phyloP scores from a whole-genome alignment of 2,113 vertebrate species.

The Ardeotis arabs region DNA sequence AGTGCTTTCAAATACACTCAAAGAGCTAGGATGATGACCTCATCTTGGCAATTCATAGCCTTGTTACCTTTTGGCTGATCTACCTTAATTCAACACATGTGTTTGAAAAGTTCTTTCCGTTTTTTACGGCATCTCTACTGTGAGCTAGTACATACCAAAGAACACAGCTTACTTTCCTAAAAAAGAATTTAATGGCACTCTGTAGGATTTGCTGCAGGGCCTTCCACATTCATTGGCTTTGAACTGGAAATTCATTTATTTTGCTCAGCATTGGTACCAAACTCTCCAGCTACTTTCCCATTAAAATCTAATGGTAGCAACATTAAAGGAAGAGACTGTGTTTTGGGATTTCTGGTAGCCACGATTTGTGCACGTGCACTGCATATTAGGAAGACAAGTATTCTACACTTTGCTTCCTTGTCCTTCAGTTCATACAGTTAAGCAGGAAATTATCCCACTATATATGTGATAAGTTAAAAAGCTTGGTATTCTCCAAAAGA shows the following conservation, averaged over 20 bases:
- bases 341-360: not conserved
- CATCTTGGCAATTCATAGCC: not conserved
- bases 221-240: not conserved
- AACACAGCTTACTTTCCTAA: not conserved
- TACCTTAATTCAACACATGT: not conserved
- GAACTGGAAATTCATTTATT: not conserved
- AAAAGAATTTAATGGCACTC: not conserved
- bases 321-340: not conserved
- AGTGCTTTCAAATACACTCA: rapidly evolving
- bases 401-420: not conserved
- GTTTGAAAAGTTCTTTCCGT: not conserved
- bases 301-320: not conserved
- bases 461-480: not conserved
- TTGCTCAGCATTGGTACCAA: not conserved
- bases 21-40: not conserved
- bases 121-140: not conserved
- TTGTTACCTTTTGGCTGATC: not conserved
- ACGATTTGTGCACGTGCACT: not conserved
- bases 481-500: not conserved
- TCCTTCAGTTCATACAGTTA: not conserved
- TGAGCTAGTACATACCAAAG: not conserved
- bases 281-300: not conserved
- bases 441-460: not conserved
- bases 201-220: not conserved
- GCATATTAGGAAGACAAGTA: not conserved